Conservation (phyloP, 2,113 vertebrate species). For the Corythornis madagascariensis region DNA sequence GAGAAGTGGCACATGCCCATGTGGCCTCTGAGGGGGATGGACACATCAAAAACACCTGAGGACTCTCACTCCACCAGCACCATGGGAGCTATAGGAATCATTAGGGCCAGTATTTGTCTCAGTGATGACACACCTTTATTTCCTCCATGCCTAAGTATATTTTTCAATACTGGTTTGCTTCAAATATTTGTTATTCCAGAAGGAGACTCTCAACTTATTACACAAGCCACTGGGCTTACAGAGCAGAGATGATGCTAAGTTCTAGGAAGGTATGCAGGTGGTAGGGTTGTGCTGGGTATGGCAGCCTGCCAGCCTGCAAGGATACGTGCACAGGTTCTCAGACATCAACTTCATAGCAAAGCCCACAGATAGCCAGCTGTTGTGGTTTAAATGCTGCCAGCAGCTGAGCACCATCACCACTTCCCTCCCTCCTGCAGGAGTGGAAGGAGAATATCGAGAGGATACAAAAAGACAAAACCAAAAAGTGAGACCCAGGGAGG, state of each 20-base stretch:
- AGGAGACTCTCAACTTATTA: background rate
- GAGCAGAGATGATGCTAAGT: background rate
- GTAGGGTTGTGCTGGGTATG: background rate
- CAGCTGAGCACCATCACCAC: too few species aligned
- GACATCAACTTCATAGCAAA: background rate
- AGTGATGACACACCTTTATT: background rate
- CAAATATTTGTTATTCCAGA: background rate
- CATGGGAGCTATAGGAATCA: accelerated
- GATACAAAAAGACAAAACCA: too few species aligned
- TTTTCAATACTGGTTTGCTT: background rate
- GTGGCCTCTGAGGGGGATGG: background rate
- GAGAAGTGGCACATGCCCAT: accelerated
- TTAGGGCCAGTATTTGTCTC: background rate
- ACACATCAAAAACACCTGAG: background rate
- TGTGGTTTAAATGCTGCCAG: too few species aligned
- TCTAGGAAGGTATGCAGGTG: background rate
- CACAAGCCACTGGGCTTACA: background rate
- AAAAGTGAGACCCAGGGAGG: too few species aligned
- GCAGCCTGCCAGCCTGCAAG: background rate
- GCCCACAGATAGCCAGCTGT: background rate
- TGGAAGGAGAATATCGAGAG: too few species aligned
- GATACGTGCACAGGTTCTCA: background rate
- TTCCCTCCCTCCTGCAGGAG: too few species aligned
- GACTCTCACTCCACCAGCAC: background rate
- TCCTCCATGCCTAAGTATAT: background rate